These are phyloP conservation scores for Carcharodon carcharias DNA, from an alignment of 2,797 vertebrate genomes.

Conservation along the genomic window DNA sequence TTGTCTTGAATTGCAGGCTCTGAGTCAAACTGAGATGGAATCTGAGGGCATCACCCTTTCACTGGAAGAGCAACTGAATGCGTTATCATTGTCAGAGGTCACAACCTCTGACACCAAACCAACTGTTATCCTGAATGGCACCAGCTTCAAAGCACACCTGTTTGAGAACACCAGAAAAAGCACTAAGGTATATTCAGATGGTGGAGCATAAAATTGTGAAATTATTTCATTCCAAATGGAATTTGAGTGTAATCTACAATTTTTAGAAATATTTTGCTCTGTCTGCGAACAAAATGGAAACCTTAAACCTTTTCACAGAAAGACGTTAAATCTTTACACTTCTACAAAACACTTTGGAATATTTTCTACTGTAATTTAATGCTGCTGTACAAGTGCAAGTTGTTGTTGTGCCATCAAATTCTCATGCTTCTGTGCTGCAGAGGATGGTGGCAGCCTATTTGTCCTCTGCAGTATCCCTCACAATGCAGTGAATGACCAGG, in stretches of 20 bases:
- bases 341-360: not conserved
- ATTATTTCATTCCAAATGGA: not conserved
- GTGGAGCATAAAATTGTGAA: not conserved
- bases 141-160: constrained; percentile 61
- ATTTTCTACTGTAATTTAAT: not conserved
- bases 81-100: constrained; percentile 70
- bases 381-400: not conserved
- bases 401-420: not conserved
- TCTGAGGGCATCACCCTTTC: constrained; percentile 75
- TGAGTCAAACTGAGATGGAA: constrained; percentile 71
- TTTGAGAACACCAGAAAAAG: constrained; percentile 71
- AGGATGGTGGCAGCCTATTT: not conserved
- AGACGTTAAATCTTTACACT: not conserved
- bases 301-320: not conserved
- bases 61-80: constrained; percentile 82
- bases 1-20: constrained; percentile 59
- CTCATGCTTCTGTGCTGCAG: not conserved
- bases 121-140: constrained; percentile 73
- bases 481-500: not conserved
- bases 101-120: constrained; percentile 56
- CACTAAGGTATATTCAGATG: constrained; percentile 69
- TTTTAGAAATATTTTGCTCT: not conserved
- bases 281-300: not conserved
- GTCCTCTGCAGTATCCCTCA: not conserved
- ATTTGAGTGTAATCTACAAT: not conserved